Conservation (phyloP, 2,113 vertebrate genomes). For the Miniopterus natalensis region DNA sequence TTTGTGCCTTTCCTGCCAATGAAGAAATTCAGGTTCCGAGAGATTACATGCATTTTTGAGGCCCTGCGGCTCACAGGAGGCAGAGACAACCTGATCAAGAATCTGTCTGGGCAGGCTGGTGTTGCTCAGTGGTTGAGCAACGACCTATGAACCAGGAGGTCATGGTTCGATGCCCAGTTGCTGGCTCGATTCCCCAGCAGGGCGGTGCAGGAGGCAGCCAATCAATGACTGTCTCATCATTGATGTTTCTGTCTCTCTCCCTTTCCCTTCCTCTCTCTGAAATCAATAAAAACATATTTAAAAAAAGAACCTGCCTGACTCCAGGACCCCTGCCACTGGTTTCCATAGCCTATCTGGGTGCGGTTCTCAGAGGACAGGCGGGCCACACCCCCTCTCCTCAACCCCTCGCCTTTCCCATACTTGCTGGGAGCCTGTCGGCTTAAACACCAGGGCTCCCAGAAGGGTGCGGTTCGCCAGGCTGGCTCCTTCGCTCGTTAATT, state of each 20-base stretch:
- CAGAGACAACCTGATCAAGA: not conserved
- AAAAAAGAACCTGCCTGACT: not conserved
- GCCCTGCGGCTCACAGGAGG: not conserved
- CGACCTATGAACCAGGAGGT: too few relatives aligned
- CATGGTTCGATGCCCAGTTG: too few relatives aligned
- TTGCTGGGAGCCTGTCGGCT: constrained; percentile 7
- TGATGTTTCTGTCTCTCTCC: too few relatives aligned
- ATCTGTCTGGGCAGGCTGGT: too few relatives aligned
- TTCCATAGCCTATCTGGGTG: fast-evolving
- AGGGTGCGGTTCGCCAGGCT: constrained; percentile 80
- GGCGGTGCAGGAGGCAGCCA: too few relatives aligned
- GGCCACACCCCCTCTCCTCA: not conserved
- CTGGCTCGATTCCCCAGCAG: too few relatives aligned
- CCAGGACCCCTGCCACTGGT: not conserved
- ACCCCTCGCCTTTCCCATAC: not conserved
- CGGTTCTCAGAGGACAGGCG: fast-evolving
- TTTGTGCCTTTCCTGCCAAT: not conserved
- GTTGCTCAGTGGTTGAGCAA: too few relatives aligned
- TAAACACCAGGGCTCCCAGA: constrained; percentile 68
- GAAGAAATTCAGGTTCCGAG: constrained; percentile 16
- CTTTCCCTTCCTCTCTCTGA: too few relatives aligned
- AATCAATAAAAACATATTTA: too few relatives aligned
- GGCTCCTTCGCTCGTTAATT: constrained; percentile 90
- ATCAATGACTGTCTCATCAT: too few relatives aligned
- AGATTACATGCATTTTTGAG: not conserved